These are phyloP conservation scores for Actenoides hombroni DNA, from an alignment of 2,113 vertebrate species.

Conservation along the genomic window DNA sequence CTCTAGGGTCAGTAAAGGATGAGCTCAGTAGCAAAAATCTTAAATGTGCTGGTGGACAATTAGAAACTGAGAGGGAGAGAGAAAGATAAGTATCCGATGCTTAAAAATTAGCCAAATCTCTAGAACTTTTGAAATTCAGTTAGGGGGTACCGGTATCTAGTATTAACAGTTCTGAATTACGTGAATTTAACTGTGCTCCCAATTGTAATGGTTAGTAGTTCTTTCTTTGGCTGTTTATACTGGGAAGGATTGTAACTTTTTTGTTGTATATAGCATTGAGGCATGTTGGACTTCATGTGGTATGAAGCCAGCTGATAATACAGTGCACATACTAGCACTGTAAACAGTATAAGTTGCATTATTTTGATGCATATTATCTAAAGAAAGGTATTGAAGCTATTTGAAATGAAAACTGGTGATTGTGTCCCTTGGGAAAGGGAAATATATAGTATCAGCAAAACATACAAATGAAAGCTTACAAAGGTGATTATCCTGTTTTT, in stretches of 20 bases:
- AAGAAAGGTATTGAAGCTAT: background rate
- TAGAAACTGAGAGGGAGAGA: background rate
- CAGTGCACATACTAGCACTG: background rate
- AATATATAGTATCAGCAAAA: background rate
- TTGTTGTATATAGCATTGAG: conserved; percentile 39
- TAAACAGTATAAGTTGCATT: conserved; percentile 5
- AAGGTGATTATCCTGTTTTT: background rate
- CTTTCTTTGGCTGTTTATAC: conserved; percentile 61
- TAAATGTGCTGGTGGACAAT: background rate
- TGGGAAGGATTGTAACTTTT: background rate
- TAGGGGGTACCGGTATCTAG: background rate
- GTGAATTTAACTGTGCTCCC: background rate
- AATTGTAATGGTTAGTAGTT: background rate
- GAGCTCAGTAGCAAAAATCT: background rate
- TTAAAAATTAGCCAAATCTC: background rate
- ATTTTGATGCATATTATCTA: background rate
- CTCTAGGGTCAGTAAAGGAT: background rate
- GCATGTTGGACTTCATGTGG: conserved; percentile 55
- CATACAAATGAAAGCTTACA: background rate
- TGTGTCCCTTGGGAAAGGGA: background rate
- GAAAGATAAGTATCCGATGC: background rate
- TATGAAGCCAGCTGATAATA: conserved; percentile 30
- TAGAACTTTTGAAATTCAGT: background rate
- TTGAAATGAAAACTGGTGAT: background rate
- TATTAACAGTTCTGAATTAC: background rate